phyloP scores from a whole-genome alignment of 2,113 vertebrate genomes.

The Oenanthe oenanthe region DNA sequence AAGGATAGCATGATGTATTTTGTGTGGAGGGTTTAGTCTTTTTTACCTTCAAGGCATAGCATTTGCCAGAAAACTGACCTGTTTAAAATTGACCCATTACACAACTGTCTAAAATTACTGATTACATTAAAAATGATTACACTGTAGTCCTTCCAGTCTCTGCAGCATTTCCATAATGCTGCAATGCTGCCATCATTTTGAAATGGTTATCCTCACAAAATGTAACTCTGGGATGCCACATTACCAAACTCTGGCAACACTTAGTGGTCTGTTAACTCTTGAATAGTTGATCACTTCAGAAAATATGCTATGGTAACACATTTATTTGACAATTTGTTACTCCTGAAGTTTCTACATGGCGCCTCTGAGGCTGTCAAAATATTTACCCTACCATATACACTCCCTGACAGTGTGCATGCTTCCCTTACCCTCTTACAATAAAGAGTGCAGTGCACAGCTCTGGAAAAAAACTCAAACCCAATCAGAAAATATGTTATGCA shows the following conservation, averaged over 20 bases:
- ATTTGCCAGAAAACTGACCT: neutral
- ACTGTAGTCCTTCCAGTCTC: neutral
- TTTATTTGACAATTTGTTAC: neutral
- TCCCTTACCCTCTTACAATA: neutral
- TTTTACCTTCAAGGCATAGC: neutral
- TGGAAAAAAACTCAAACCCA: neutral
- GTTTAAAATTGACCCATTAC: neutral
- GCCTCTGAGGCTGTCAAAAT: neutral
- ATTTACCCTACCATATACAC: neutral
- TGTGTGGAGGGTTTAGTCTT: neutral
- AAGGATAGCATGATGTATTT: neutral
- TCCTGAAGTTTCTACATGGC: neutral
- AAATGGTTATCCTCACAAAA: neutral
- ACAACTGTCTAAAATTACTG: neutral
- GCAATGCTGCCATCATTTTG: neutral
- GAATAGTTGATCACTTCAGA: neutral
- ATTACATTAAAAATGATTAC: neutral
- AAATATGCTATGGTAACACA: neutral
- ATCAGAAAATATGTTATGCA: neutral
- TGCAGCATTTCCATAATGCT: neutral
- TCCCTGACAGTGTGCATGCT: neutral
- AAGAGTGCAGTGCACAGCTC: rapidly evolving
- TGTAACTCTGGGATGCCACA: neutral
- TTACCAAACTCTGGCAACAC: neutral
- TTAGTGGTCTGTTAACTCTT: neutral